Base-by-base conservation (phyloP, 2,113 vertebrate genomes). In the Chaetodon trifascialis region DNA sequence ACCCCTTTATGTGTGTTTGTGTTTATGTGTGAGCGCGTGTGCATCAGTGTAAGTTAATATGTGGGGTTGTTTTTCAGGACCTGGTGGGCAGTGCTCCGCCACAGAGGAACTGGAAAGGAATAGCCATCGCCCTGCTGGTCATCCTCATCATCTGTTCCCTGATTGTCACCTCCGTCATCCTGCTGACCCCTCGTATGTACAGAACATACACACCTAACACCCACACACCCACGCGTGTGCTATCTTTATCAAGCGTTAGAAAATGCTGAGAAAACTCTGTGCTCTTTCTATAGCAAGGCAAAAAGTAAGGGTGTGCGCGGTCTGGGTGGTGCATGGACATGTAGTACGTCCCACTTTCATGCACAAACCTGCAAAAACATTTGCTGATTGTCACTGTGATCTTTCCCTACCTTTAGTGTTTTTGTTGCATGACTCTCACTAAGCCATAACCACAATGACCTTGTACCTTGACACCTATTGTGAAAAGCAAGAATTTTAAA, bases 81-180 rank as follows among this genome's bases (percentile, higher is more conserved):
- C 95, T 99, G 93, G 97, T 99, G 93, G 98, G 98, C 23, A 98
- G 97, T 19, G 96, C 97, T 68, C 97, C 98, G 30, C 95, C 98
- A 0, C 98, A 99, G 92, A 97, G 98, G 51, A 99, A 99, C 95
- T 99, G 98, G 98, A 99, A 99, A 84, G 98, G 98, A 49, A 99
- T 99, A 54, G 97, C 98, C 12, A 99, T 99, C 40, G 98, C 98
- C 0, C 94, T 99, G 91, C 97, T 99, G 62, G 98, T 99, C 80
- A 99, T 99, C 88, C 95, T 99, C 60, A 95, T 97, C 91, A 99
- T 99, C 95, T 99, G 97, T 91, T 99, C 98, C 62, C 87, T 99
- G 95, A 99, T 99, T 55, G 97, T 99, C 95, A 99, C 98, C 88
- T 98, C 98, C 0, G 98, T 99, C 91, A 98, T 99, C 82, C 96